Evolutionary conservation across 2,797 vertebrate species (phyloP).

Genomic region (Protosalanx chinensis): DNA sequence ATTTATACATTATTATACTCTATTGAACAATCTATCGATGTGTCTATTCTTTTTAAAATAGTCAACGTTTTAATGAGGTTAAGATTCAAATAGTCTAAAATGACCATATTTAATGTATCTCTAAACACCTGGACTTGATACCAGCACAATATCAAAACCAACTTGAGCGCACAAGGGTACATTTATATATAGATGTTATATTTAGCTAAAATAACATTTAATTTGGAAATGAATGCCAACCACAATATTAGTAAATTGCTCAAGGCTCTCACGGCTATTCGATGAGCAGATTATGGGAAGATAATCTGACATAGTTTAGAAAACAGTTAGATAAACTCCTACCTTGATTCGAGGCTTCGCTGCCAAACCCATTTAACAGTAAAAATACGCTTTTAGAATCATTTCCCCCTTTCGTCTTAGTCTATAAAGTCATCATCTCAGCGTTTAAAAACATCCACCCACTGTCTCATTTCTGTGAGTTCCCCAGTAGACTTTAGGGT

Average conservation of each 20-base stretch:
- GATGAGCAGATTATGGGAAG: background rate
- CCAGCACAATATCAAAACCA: too few relatives aligned
- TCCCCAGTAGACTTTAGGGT: conserved; percentile 13
- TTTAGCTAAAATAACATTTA: background rate
- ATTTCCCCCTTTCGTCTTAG: conserved; percentile 59
- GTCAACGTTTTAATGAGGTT: too few relatives aligned
- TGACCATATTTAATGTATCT: too few relatives aligned
- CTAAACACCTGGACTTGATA: too few relatives aligned
- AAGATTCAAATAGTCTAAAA: too few relatives aligned
- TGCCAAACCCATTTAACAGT: conserved; percentile 17
- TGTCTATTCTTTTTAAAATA: too few relatives aligned
- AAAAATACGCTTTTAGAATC: conserved; percentile 2
- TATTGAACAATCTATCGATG: too few relatives aligned
- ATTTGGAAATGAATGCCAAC: background rate
- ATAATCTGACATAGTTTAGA: background rate
- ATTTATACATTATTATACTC: too few relatives aligned
- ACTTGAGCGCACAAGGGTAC: too few relatives aligned
- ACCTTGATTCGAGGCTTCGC: conserved; percentile 52
- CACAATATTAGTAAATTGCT: background rate
- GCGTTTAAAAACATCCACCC: conserved; percentile 28
- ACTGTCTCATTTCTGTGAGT: conserved; percentile 32
- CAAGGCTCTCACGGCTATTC: background rate
- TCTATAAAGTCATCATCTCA: conserved; percentile 20
- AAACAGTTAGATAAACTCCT: conserved; percentile 13
- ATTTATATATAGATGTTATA: too few relatives aligned